Evolutionary conservation across 1,140 invertebrate species (phyloP), one percentile per base, ranked within the genome.

Genomic region (Phenacoccus solenopsis): DNA sequence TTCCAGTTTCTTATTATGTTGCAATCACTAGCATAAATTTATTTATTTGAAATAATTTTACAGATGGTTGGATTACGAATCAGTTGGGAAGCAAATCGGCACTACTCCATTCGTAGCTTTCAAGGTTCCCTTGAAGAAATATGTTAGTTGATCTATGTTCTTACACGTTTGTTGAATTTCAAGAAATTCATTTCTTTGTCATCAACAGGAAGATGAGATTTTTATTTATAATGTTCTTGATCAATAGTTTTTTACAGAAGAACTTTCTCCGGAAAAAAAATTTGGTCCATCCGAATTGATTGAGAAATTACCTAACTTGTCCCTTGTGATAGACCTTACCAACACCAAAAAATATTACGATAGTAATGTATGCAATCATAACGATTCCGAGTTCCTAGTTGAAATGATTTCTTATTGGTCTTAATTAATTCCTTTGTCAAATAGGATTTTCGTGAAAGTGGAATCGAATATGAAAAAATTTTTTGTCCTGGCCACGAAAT

Each of bases 391-490:
- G 38, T 49, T n/a, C 5, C 5, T 3, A 49, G 13, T 3, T 16
- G 38, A 16, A 16, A 16, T 49, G 38, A 22, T 64, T 64, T 64
- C 10, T 16, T 24, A 4, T 25, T 27, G 9, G 10, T 16, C 25
- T 64, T 64, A 7, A 7, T 20, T 59, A 5, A 9, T 7, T 59
- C 56, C 4, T 59, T 59, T 20, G 21, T 59, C 16, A 7, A 59
- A 16, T 20, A 64, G 59, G 59, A 5, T 1, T 64, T 64, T 24
- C 59, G 2, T 25, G 25, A 64, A 1, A 24, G 9, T 24, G 59
- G 59, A 16, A 64, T 64, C 59, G 25, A 64, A 24, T 27, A 64
- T 25, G 25, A 24, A 64, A 64, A 64, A 64, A 64, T 64, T 10
- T 27, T 64, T 64, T 64, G 59, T 27, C 22, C 21, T 10, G 59